Conservation (phyloP, 2,888 invertebrate species). For the Spialia ferax region DNA sequence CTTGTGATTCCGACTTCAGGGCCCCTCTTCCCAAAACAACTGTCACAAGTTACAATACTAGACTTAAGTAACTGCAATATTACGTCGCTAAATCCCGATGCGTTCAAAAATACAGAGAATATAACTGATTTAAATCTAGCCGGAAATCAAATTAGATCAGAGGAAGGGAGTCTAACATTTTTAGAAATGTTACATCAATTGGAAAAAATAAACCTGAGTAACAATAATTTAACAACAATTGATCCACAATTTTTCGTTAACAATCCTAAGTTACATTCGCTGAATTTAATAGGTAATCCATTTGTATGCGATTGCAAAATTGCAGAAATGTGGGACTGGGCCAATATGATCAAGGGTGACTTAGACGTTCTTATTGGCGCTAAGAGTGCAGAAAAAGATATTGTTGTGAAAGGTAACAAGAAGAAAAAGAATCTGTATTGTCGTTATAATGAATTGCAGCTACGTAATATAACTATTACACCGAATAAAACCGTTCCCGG, state of each 20-base stretch:
- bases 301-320: constrained; percentile 90
- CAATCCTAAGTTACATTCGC: constrained; percentile 86
- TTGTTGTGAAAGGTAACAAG: constrained; percentile 88
- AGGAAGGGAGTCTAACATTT: constrained; percentile 82
- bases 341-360: constrained; percentile 88
- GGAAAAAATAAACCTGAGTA: constrained; percentile 88
- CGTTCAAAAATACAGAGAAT: constrained; percentile 88
- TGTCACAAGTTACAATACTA: constrained; percentile 88
- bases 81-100: constrained; percentile 84
- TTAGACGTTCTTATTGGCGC: constrained; percentile 89
- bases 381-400: constrained; percentile 88
- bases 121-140: constrained; percentile 88
- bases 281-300: constrained; percentile 90
- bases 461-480: constrained; percentile 77
- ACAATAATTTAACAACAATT: constrained; percentile 88
- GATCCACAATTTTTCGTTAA: constrained; percentile 83
- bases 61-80: constrained; percentile 90
- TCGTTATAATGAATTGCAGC: constrained; percentile 87
- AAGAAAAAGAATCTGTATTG: constrained; percentile 89
- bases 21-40: constrained; percentile 88
- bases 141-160: constrained; percentile 84
- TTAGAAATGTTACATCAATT: constrained; percentile 84
- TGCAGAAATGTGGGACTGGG: constrained; percentile 92
- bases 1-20: constrained; percentile 86
- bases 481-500: constrained; percentile 84